Percentiles rank a stretch among this genome's conserved stretches.
Conservation (phyloP, 1,140 invertebrate species). For the Drosophila varians region DNA sequence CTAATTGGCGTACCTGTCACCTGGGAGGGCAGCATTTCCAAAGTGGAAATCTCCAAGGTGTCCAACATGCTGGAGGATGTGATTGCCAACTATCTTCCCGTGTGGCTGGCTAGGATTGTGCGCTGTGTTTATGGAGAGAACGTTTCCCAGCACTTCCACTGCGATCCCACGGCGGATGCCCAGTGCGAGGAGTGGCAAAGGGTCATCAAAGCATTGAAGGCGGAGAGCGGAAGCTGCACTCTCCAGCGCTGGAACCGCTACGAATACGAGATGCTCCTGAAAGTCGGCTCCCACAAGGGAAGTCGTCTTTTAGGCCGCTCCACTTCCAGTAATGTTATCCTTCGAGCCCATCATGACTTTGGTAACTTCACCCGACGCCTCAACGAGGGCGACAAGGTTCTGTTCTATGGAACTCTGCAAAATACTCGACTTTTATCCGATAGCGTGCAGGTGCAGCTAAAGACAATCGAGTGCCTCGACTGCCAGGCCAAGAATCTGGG, state of each 20-base stretch:
- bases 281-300: slow-evolving; percentile 85
- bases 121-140: slow-evolving; percentile 89
- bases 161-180: slow-evolving; percentile 36
- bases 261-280: slow-evolving; percentile 88
- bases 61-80: slow-evolving; percentile 86
- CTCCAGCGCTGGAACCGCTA: slow-evolving; percentile 89
- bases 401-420: slow-evolving; percentile 87
- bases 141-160: slow-evolving; percentile 85
- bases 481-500: slow-evolving; percentile 86
- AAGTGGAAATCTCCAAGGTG: slow-evolving; percentile 87
- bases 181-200: slow-evolving; percentile 84
- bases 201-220: slow-evolving; percentile 85
- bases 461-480: slow-evolving; percentile 87
- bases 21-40: slow-evolving; percentile 90
- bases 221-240: slow-evolving; percentile 86
- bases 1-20: slow-evolving; percentile 87
- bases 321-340: slow-evolving; percentile 85
- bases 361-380: slow-evolving; percentile 89
- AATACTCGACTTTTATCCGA: slow-evolving; percentile 69
- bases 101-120: slow-evolving; percentile 85
- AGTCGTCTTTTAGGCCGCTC: slow-evolving; percentile 86
- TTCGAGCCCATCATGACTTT: slow-evolving; percentile 87
- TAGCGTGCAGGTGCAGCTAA: slow-evolving; percentile 84
- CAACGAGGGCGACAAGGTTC: slow-evolving; percentile 88
- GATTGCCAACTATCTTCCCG: slow-evolving; percentile 86